phyloP scores from a whole-genome alignment of 2,888 invertebrate species.

The Diarsia dahlii region DNA sequence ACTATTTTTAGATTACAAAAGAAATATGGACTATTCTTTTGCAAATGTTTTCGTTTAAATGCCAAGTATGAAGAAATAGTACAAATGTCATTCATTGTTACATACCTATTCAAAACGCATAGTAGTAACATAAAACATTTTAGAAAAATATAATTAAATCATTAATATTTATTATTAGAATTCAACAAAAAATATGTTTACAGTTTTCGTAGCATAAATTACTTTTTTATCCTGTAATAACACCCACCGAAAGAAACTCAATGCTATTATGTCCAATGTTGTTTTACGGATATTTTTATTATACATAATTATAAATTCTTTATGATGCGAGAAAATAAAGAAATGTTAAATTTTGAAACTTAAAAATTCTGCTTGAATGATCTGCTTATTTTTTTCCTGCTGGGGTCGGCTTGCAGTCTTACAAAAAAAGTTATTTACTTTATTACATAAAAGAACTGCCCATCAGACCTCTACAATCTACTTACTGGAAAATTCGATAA shows the following conservation, averaged over 20 bases:
- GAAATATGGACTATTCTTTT: background rate
- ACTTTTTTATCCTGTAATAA: conserved; percentile 13
- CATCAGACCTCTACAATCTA: background rate
- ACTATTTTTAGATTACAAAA: background rate
- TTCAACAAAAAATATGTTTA: conserved; percentile 1
- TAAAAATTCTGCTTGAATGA: background rate
- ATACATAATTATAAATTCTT: background rate
- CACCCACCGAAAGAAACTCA: background rate
- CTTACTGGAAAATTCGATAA: background rate
- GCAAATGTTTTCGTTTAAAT: background rate
- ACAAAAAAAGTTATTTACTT: too few species aligned
- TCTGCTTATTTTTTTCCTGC: background rate
- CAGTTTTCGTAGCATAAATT: conserved; percentile 4
- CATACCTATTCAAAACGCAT: background rate
- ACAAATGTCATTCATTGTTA: background rate
- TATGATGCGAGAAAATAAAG: too few species aligned
- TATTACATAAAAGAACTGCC: background rate
- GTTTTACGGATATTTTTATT: background rate
- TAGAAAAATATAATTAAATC: background rate
- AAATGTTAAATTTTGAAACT: background rate
- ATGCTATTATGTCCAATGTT: background rate
- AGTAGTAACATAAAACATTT: background rate
- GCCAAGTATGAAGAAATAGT: background rate
- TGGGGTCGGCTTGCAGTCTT: background rate
- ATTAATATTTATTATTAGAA: background rate